Percentiles rank a stretch among this genome's conserved stretches.
These are phyloP conservation scores for Caenorhabditis sulstoni DNA, from an alignment of 2,888 invertebrate species.

Conservation along the genomic window DNA sequence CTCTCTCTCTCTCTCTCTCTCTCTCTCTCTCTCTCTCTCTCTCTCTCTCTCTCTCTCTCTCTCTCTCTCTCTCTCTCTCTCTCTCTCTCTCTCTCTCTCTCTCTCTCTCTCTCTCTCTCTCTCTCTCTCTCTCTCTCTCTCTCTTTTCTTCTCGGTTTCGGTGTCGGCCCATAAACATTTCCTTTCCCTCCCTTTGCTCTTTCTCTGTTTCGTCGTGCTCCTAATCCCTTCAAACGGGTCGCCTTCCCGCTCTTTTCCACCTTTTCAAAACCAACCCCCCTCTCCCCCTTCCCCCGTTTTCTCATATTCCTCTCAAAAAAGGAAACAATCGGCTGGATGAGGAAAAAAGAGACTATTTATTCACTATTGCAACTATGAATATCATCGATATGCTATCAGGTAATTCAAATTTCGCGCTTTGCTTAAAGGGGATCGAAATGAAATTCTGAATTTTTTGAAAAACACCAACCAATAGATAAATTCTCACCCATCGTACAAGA, in stretches of 20 bases:
- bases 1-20: too few species aligned
- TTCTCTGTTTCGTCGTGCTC: background rate
- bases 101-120: conserved; percentile 5
- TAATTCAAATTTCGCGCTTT: too few species aligned
- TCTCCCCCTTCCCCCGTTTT: conserved; percentile 13
- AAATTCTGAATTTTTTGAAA: too few species aligned
- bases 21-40: too few species aligned
- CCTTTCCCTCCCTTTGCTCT: background rate
- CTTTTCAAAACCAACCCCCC: conserved; percentile 6
- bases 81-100: too few species aligned
- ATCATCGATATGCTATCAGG: conserved; percentile 52
- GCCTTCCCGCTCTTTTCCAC: conserved; percentile 19
- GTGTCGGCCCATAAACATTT: conserved; percentile 33
- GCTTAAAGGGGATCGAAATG: too few species aligned
- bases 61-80: too few species aligned
- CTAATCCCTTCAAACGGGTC: background rate
- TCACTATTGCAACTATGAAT: conserved; percentile 36
- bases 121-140: conserved; percentile 8
- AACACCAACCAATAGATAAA: too few species aligned
- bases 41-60: too few species aligned
- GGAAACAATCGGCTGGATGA: too few species aligned
- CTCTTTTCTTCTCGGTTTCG: conserved; percentile 10
- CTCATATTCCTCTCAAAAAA: background rate
- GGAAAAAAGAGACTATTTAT: too few species aligned
- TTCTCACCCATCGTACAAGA: too few species aligned